Evolutionary conservation across 2,797 vertebrate genomes (phyloP).

Genomic region (Phoebastria nigripes): DNA sequence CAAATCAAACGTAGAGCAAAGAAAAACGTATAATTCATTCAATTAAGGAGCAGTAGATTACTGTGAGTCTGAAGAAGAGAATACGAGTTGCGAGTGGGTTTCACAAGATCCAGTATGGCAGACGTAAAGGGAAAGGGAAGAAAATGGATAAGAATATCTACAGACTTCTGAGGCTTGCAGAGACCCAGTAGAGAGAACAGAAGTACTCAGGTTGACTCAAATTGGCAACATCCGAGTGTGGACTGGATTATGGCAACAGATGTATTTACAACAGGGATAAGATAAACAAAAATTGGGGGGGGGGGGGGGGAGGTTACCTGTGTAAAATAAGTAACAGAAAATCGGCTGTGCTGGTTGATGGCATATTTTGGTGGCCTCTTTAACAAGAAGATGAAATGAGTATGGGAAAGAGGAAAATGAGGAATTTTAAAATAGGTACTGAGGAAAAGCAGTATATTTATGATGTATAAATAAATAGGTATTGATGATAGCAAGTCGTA

Average conservation of each 20-base stretch:
- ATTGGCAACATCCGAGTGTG: not conserved
- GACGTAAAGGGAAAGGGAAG: not conserved
- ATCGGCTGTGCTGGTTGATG: not conserved
- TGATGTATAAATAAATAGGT: not conserved
- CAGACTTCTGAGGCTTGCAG: not conserved
- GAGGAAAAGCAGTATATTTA: not conserved
- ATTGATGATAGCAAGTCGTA: not conserved
- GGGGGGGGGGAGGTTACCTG: fast-evolving
- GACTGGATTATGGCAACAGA: not conserved
- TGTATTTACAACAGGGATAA: not conserved
- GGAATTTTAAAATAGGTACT: not conserved
- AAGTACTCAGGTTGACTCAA: not conserved
- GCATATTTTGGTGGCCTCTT: not conserved
- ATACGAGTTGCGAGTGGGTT: not conserved
- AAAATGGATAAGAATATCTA: not conserved
- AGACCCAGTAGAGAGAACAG: not conserved
- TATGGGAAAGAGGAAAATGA: not conserved
- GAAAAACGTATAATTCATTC: not conserved
- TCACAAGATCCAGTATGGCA: not conserved
- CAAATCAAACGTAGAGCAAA: not conserved
- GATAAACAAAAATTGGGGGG: fast-evolving
- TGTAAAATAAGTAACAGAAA: not conserved
- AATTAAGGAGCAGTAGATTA: not conserved
- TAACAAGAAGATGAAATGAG: not conserved
- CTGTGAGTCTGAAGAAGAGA: not conserved